Percentiles rank a stretch among this genome's conserved stretches.
Evolutionary conservation across 1,140 invertebrate genomes (phyloP).

Genomic region (Hypothenemus hampei): DNA sequence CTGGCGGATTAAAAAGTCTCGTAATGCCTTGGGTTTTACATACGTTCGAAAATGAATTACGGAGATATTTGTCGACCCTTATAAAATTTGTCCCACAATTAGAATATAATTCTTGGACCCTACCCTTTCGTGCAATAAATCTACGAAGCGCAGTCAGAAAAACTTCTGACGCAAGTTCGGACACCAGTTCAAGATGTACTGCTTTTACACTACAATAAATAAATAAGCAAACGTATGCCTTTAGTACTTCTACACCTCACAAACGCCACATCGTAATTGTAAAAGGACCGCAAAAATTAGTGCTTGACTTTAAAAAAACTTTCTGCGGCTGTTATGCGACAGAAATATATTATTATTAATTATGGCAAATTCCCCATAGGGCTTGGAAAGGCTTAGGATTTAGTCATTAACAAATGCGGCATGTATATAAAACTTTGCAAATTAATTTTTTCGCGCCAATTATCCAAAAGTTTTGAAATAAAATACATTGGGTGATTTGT

Average conservation of each 20-base stretch:
- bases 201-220: neutral
- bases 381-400: neutral
- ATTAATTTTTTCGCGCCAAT: neutral
- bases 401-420: neutral
- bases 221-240: neutral
- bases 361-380: neutral
- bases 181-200: neutral
- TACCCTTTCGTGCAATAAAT: neutral
- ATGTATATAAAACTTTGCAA: neutral
- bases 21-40: neutral
- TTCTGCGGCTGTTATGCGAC: neutral
- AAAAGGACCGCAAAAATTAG: neutral
- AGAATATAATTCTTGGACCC: neutral
- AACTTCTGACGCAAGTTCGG: neutral
- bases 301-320: neutral
- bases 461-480: constrained; percentile 11
- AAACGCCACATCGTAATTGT: neutral
- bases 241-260: neutral
- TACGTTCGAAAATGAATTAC: neutral
- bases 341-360: neutral
- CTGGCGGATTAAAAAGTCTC: neutral
- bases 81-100: neutral
- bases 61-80: neutral
- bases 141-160: neutral
- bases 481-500: constrained; percentile 21